Percentiles rank a stretch among this genome's conserved stretches.
Evolutionary conservation across 1,140 invertebrate species (phyloP).

Genomic region (Solenopsis invicta): DNA sequence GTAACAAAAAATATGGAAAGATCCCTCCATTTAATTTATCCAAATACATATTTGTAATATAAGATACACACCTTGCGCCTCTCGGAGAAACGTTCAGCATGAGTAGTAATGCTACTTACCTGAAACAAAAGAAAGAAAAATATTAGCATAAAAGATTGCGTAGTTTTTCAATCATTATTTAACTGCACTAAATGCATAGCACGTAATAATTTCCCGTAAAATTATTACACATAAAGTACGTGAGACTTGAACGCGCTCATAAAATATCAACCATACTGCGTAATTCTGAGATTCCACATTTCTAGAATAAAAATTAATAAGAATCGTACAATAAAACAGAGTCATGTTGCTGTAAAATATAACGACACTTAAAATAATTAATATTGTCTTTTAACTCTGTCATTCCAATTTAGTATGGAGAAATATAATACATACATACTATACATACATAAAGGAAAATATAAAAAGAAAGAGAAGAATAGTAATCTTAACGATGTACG

Average conservation of each 20-base stretch:
- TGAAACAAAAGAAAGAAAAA: constrained; percentile 74
- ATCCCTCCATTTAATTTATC: not conserved
- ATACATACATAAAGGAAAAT: not conserved
- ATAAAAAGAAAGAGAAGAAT: not conserved
- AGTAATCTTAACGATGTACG: not conserved
- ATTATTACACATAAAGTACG: constrained; percentile 59
- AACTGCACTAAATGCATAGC: not conserved
- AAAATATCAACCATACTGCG: constrained; percentile 52
- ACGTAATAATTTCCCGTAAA: constrained; percentile 8
- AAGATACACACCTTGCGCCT: constrained; percentile 33
- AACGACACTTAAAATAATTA: not conserved
- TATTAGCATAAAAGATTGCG: not conserved
- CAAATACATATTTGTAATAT: not conserved
- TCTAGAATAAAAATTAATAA: constrained; percentile 41
- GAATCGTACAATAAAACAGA: not conserved
- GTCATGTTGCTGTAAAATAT: constrained; percentile 4
- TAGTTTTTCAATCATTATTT: not conserved
- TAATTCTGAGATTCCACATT: constrained; percentile 7
- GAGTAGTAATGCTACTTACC: constrained; percentile 72
- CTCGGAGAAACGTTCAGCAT: constrained; percentile 27
- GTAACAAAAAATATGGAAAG: not conserved
- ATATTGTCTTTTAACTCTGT: not conserved
- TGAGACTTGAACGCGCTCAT: constrained; percentile 24
- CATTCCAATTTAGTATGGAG: not conserved
- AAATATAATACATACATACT: not conserved